Conservation (phyloP, 2,888 invertebrate genomes). For the Argyresthia albistria region DNA sequence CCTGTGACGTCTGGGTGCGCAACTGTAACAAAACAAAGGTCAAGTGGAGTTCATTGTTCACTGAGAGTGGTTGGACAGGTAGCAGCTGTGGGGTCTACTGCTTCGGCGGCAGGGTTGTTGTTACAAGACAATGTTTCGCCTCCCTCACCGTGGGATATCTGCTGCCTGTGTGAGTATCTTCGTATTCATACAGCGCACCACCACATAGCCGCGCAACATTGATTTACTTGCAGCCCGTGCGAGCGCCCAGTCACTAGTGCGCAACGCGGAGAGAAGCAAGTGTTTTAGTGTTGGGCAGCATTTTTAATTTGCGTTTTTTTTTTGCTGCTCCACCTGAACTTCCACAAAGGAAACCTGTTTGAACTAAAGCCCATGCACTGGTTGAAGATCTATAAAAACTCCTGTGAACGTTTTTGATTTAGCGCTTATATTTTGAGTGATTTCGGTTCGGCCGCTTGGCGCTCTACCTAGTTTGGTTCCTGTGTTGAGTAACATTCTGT, state of each 20-base stretch:
- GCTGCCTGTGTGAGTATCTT: conserved; percentile 27
- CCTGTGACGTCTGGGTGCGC: neutral
- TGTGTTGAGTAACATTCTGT: conserved; percentile 67
- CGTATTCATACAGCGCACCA: conserved; percentile 30
- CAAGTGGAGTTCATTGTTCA: conserved; percentile 36
- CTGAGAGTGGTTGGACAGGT: conserved; percentile 34
- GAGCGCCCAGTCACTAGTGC: conserved; percentile 64
- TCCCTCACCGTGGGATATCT: conserved; percentile 1
- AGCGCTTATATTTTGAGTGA: conserved; percentile 28
- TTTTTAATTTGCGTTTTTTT: conserved; percentile 61
- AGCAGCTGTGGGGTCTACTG: conserved; percentile 21
- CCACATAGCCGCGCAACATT: conserved; percentile 53
- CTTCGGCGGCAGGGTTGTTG: conserved; percentile 13
- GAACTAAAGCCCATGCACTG: conserved; percentile 26
- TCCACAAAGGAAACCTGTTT: conserved; percentile 49
- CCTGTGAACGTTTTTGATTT: conserved; percentile 25
- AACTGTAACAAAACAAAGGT: neutral
- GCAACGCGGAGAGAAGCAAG: conserved; percentile 62
- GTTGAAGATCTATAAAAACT: conserved; percentile 10
- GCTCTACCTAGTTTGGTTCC: conserved; percentile 51
- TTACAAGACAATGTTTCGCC: conserved; percentile 32
- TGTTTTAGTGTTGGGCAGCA: conserved; percentile 30
- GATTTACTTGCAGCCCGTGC: conserved; percentile 55
- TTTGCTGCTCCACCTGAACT: conserved; percentile 28
- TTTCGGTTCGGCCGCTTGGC: conserved; percentile 32